Evolutionary conservation across 2,888 invertebrate species (phyloP).

Genomic region (Acleris holmiana): DNA sequence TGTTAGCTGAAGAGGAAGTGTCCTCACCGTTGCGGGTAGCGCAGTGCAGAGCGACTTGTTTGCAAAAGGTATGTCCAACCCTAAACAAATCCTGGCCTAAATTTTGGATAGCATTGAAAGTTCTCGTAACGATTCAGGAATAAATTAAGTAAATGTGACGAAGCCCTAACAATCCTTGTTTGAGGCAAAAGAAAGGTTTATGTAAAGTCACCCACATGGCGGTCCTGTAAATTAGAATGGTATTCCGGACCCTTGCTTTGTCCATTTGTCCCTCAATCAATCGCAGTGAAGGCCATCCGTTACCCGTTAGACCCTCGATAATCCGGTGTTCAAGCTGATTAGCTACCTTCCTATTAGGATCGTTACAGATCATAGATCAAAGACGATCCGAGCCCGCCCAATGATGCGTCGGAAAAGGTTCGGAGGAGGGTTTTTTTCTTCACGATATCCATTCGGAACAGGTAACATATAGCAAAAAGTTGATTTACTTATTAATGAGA

Average conservation of each 20-base stretch:
- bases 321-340: conserved; percentile 36
- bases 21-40: conserved; percentile 89
- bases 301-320: conserved; percentile 37
- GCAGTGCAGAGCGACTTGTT: conserved; percentile 89
- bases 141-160: conserved; percentile 15
- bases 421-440: conserved; percentile 13
- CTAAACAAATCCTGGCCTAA: conserved; percentile 7
- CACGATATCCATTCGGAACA: neutral
- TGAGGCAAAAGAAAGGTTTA: conserved; percentile 26
- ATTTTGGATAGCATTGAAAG: conserved; percentile 18
- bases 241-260: conserved; percentile 39
- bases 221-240: conserved; percentile 32
- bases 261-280: conserved; percentile 63
- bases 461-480: neutral
- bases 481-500: no score
- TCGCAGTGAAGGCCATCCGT: conserved; percentile 47
- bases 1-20: conserved; percentile 86
- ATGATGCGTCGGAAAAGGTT: conserved; percentile 23
- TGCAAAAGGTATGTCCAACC: conserved; percentile 85
- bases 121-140: conserved; percentile 37
- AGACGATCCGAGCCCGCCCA: conserved; percentile 32
- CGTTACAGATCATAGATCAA: conserved; percentile 38
- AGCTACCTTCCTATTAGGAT: conserved; percentile 32
- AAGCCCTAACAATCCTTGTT: conserved; percentile 12
- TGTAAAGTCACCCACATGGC: conserved; percentile 29